A percentile compares a stretch with the other conserved stretches of the same genome.
Evolutionary conservation across 2,888 invertebrate species (phyloP).

Genomic region (Unio pictorum): DNA sequence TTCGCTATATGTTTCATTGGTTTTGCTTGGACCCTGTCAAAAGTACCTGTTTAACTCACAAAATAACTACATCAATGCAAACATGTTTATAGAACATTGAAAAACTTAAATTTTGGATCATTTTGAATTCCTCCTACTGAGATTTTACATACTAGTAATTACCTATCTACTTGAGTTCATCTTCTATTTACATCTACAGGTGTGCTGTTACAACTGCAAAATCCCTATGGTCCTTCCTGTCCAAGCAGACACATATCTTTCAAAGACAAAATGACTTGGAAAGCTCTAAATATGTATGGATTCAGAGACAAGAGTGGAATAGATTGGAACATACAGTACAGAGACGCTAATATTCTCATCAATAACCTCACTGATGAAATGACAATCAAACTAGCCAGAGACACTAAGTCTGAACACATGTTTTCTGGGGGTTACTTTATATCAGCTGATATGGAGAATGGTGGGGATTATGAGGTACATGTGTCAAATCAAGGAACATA

Average conservation of each 20-base stretch:
- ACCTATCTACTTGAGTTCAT: too few species aligned
- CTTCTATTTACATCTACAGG: slow-evolving; percentile 6
- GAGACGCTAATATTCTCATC: slow-evolving; percentile 20
- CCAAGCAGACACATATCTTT: slow-evolving; percentile 9
- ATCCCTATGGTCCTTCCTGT: slow-evolving; percentile 15
- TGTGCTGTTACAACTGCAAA: slow-evolving; percentile 16
- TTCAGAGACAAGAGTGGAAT: slow-evolving; percentile 31
- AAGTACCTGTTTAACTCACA: too few species aligned
- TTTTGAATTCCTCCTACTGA: too few species aligned
- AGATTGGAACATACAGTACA: slow-evolving; percentile 29
- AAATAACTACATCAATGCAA: too few species aligned
- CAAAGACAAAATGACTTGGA: slow-evolving; percentile 14
- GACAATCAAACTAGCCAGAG: slow-evolving; percentile 27
- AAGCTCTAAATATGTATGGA: slow-evolving; percentile 14
- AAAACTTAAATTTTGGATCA: too few species aligned
- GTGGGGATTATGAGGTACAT: slow-evolving; percentile 34
- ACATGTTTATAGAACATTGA: too few species aligned
- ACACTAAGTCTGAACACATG: slow-evolving; percentile 23
- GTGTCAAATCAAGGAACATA: too few species aligned
- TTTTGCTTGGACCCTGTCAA: too few species aligned
- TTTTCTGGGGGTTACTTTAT: slow-evolving; percentile 31
- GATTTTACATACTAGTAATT: too few species aligned
- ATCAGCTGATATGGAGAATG: slow-evolving; percentile 32
- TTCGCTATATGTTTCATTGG: too few species aligned
- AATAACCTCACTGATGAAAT: slow-evolving; percentile 22